A percentile compares a stretch with the other conserved stretches of the same genome.
phyloP scores from a whole-genome alignment of 2,888 invertebrate species.

The Scaptomyza caliginosa region DNA sequence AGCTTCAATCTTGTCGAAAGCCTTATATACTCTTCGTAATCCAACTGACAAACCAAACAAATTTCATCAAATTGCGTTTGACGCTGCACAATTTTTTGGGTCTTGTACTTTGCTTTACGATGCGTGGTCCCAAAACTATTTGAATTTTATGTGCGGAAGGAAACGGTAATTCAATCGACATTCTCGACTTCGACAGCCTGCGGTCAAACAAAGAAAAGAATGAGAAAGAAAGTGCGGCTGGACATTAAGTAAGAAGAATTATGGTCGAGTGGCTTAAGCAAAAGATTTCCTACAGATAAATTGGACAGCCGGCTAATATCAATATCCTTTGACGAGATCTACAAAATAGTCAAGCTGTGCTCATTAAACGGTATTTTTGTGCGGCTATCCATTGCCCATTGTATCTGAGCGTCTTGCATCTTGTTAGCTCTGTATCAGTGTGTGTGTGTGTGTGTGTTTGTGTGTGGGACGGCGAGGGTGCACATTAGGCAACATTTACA shows the following conservation, averaged over 20 bases:
- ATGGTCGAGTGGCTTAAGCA: constrained; percentile 48
- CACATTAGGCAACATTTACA: constrained; percentile 53
- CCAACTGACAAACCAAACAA: not conserved
- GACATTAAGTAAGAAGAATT: constrained; percentile 70
- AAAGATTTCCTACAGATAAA: constrained; percentile 47
- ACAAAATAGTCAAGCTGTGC: constrained; percentile 80
- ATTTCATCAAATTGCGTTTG: constrained; percentile 16
- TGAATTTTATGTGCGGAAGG: constrained; percentile 64
- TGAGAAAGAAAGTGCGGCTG: not conserved
- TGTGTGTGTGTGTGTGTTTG: constrained; percentile 16
- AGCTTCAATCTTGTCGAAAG: not conserved
- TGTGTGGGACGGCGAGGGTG: constrained; percentile 54
- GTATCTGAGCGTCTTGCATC: constrained; percentile 74
- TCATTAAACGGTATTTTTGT: constrained; percentile 83
- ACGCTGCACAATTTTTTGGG: constrained; percentile 36
- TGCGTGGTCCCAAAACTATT: constrained; percentile 43
- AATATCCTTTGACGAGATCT: constrained; percentile 77
- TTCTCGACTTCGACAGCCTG: constrained; percentile 42
- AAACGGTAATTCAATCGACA: constrained; percentile 60
- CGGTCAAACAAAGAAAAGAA: constrained; percentile 58
- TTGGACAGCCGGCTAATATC: constrained; percentile 70
- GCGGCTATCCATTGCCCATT: constrained; percentile 52
- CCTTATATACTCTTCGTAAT: constrained; percentile 2
- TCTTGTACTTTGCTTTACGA: constrained; percentile 1
- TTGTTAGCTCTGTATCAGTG: constrained; percentile 64